Evolutionary conservation across 2,113 vertebrate species (phyloP).

Genomic region (Hiodon alosoides): DNA sequence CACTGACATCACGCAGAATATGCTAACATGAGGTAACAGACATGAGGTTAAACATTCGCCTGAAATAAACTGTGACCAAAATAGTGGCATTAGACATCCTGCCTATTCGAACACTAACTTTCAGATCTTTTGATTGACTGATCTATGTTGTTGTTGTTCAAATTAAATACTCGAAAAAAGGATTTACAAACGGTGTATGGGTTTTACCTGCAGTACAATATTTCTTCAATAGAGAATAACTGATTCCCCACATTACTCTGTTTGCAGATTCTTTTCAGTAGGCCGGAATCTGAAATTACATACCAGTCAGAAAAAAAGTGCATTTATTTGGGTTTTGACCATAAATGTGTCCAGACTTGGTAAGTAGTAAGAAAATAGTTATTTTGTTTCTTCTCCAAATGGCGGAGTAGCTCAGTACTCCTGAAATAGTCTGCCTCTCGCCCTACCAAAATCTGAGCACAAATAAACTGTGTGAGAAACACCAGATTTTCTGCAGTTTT

Average conservation of each 20-base stretch:
- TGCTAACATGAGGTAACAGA: too few species aligned
- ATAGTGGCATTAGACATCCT: too few species aligned
- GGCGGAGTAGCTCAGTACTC: neutral
- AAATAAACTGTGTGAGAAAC: neutral
- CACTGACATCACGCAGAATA: too few species aligned
- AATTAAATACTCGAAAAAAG: neutral
- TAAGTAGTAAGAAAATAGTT: slow-evolving; percentile 4
- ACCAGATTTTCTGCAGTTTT: neutral
- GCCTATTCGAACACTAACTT: too few species aligned
- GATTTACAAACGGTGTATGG: neutral
- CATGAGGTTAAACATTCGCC: too few species aligned
- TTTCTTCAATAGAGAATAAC: slow-evolving; percentile 4
- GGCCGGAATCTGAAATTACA: neutral
- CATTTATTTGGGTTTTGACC: slow-evolving; percentile 22
- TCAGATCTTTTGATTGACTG: too few species aligned
- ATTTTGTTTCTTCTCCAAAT: neutral
- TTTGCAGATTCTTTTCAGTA: neutral
- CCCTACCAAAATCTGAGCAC: neutral
- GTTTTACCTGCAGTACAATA: slow-evolving; percentile 9
- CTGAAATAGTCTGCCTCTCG: neutral
- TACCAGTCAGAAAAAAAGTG: slow-evolving; percentile 20
- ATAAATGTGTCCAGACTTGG: slow-evolving; percentile 2
- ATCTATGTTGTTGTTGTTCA: neutral
- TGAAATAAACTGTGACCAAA: too few species aligned
- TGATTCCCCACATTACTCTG: neutral